Percentiles rank a stretch among this genome's conserved stretches.
phyloP scores from a whole-genome alignment of 1,140 invertebrate species.

The Ridgeia piscesae region DNA sequence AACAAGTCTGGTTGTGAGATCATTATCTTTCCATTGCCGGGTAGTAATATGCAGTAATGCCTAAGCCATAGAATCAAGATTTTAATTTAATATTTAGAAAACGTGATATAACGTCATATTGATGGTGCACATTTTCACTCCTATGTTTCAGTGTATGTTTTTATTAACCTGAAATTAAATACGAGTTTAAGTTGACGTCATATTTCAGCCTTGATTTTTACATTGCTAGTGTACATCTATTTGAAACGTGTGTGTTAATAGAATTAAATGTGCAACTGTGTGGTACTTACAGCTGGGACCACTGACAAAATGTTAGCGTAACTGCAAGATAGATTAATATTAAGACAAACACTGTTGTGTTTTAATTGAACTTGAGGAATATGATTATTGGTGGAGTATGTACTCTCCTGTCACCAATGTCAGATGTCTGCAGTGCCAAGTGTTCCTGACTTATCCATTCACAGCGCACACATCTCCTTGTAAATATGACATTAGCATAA shows the following conservation, averaged over 20 bases:
- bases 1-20: neutral
- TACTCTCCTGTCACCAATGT: too few relatives aligned
- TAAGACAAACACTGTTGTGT: neutral
- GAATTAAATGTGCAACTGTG: neutral
- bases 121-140: too few relatives aligned
- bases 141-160: neutral
- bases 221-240: neutral
- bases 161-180: neutral
- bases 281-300: neutral
- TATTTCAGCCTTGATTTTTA: neutral
- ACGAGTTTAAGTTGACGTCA: neutral
- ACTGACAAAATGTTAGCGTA: neutral
- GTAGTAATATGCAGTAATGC: too few relatives aligned
- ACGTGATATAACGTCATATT: too few relatives aligned
- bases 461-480: too few relatives aligned
- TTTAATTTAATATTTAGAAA: too few relatives aligned
- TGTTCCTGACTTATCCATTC: too few relatives aligned
- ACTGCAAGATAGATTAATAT: neutral
- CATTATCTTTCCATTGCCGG: too few relatives aligned
- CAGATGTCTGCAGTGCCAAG: too few relatives aligned
- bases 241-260: neutral
- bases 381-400: neutral
- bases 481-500: too few relatives aligned
- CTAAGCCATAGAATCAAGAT: too few relatives aligned
- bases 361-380: neutral